Percentiles rank a stretch among this genome's conserved stretches.
These are phyloP conservation scores for Acridotheres tristis DNA, from an alignment of 2,797 vertebrate genomes.

Conservation along the genomic window DNA sequence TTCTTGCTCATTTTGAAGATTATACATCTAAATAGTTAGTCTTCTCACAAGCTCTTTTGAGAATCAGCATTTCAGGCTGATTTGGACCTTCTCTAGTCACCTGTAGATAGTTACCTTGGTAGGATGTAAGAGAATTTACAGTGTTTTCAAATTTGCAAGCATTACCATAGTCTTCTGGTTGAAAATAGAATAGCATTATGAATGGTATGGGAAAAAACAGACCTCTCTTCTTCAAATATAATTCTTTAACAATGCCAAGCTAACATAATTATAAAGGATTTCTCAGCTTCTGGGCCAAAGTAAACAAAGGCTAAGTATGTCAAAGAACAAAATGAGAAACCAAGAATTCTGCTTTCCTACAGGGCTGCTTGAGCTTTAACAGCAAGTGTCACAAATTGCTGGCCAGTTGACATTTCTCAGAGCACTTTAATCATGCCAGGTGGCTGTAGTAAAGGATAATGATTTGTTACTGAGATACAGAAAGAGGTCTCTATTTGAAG, in stretches of 20 bases:
- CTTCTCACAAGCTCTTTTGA: neutral
- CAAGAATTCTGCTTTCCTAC: neutral
- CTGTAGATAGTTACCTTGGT: neutral
- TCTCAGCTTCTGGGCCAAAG: neutral
- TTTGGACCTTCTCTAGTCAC: neutral
- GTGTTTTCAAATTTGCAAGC: neutral
- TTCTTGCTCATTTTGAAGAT: neutral
- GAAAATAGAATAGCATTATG: neutral
- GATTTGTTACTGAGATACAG: conserved; percentile 1
- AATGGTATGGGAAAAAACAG: neutral
- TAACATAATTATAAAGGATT: neutral
- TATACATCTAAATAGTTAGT: neutral
- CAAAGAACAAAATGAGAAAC: neutral
- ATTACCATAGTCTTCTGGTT: neutral
- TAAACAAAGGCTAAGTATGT: neutral
- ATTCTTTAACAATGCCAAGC: neutral
- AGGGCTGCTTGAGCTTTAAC: neutral
- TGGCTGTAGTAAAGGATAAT: conserved; percentile 23
- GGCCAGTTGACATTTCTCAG: conserved; percentile 40
- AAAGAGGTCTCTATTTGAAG: neutral
- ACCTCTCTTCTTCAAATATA: neutral
- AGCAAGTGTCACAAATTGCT: conserved; percentile 19
- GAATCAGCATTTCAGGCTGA: neutral
- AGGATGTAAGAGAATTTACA: neutral
- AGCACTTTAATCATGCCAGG: neutral